Evolutionary conservation across 1,140 invertebrate genomes (phyloP).

Genomic region (Cyclina sinensis): DNA sequence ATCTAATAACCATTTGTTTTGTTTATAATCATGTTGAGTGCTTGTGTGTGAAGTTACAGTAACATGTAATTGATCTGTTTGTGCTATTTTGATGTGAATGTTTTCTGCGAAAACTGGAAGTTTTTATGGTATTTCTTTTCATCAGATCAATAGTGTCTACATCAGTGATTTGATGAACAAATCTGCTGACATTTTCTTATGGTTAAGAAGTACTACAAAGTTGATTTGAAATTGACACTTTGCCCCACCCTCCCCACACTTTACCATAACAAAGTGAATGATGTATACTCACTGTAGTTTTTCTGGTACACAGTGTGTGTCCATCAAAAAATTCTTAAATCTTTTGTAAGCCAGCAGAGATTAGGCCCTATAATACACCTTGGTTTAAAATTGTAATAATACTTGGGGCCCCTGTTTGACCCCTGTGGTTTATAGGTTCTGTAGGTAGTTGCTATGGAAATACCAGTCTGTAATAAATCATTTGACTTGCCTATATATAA

Average conservation of each 20-base stretch:
- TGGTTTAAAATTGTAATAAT: not conserved
- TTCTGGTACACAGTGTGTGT: no score
- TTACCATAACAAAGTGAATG: not conserved
- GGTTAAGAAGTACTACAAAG: not conserved
- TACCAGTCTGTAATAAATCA: not conserved
- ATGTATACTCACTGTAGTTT: no score
- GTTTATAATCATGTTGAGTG: slow-evolving; percentile 4
- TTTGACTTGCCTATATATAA: not conserved
- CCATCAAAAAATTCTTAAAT: no score
- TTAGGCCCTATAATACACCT: not conserved
- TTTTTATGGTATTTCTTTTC: no score
- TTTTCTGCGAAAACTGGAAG: not conserved
- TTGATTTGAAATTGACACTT: no score
- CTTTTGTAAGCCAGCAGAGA: not conserved
- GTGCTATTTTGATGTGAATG: not conserved
- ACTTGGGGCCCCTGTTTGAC: no score
- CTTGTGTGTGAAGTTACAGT: not conserved
- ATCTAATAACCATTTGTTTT: not conserved
- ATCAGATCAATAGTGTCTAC: no score
- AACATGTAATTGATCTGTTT: not conserved
- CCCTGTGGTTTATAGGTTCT: no score
- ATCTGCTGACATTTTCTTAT: not conserved
- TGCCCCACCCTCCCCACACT: not conserved
- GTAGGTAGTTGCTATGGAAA: not conserved
- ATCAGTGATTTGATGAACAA: no score